Conservation (phyloP, 1,140 invertebrate genomes). For the Chrysopa pallens region DNA sequence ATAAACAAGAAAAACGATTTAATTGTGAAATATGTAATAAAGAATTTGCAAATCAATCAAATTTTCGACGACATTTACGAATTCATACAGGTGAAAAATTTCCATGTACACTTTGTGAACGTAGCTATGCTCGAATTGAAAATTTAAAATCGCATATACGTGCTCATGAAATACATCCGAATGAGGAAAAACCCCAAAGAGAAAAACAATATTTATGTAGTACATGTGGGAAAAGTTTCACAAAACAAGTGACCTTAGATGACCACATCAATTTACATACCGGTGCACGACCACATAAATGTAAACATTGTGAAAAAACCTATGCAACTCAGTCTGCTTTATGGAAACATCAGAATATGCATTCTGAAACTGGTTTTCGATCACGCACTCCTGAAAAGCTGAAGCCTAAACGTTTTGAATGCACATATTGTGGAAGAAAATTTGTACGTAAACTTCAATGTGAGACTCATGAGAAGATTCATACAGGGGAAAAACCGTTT, state of each 20-base stretch:
- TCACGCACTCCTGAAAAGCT: background rate
- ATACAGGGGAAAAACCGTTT: constrained; percentile 5
- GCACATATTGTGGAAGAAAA: constrained; percentile 10
- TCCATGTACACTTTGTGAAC: too few species aligned
- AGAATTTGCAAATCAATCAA: background rate
- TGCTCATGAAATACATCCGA: too few species aligned
- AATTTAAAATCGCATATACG: too few species aligned
- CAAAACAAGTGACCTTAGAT: background rate
- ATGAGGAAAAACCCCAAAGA: background rate
- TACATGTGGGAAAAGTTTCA: constrained; percentile 3
- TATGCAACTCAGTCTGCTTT: too few species aligned
- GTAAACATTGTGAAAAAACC: background rate
- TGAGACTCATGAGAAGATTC: constrained; percentile 10
- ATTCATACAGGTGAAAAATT: background rate
- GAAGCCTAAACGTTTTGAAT: constrained; percentile 13
- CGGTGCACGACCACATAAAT: background rate
- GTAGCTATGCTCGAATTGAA: too few species aligned
- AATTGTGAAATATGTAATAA: background rate
- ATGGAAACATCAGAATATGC: too few species aligned
- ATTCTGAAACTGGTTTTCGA: too few species aligned
- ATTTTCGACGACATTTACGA: background rate
- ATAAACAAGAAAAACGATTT: background rate
- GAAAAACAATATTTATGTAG: constrained; percentile 3
- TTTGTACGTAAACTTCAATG: background rate
- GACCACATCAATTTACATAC: background rate